These are phyloP conservation scores for Scelioninae gen. 2 DNA, from an alignment of 2,888 invertebrate species.

Conservation along the genomic window DNA sequence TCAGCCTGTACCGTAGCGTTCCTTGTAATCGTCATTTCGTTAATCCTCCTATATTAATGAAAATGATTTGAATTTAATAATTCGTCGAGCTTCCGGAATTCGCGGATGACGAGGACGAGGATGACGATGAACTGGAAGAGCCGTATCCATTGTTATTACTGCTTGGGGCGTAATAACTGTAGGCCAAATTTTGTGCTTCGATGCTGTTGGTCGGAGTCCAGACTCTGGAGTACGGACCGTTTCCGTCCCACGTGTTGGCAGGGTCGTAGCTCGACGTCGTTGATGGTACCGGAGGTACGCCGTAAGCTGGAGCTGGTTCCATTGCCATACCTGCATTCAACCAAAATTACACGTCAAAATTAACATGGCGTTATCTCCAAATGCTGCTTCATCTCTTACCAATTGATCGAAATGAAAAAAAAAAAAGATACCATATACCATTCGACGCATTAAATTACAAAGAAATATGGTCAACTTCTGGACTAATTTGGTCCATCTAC, in stretches of 20 bases:
- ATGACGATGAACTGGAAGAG: constrained; percentile 80
- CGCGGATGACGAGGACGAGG: constrained; percentile 77
- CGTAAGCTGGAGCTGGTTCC: constrained; percentile 82
- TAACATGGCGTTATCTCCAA: no score
- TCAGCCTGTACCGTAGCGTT: constrained; percentile 14
- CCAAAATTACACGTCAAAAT: no score
- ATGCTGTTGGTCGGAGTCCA: constrained; percentile 79
- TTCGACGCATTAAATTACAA: no score
- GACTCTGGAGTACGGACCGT: constrained; percentile 87
- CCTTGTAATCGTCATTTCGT: constrained; percentile 55
- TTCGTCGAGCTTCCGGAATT: constrained; percentile 69
- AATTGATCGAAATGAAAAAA: no score
- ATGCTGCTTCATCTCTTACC: no score
- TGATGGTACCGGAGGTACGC: constrained; percentile 80
- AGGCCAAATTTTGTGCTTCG: constrained; percentile 75
- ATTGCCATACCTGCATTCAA: constrained; percentile 81
- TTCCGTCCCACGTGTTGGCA: constrained; percentile 84
- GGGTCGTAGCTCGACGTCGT: constrained; percentile 79
- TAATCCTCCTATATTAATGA: constrained; percentile 3
- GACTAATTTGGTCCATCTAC: no score
- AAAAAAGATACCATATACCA: no score
- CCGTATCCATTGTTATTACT: constrained; percentile 84
- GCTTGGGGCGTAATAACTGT: constrained; percentile 76
- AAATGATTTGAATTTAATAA: constrained; percentile 47
- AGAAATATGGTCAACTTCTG: no score